Conservation (phyloP, 2,797 vertebrate species). For the Anguilla megastoma region DNA sequence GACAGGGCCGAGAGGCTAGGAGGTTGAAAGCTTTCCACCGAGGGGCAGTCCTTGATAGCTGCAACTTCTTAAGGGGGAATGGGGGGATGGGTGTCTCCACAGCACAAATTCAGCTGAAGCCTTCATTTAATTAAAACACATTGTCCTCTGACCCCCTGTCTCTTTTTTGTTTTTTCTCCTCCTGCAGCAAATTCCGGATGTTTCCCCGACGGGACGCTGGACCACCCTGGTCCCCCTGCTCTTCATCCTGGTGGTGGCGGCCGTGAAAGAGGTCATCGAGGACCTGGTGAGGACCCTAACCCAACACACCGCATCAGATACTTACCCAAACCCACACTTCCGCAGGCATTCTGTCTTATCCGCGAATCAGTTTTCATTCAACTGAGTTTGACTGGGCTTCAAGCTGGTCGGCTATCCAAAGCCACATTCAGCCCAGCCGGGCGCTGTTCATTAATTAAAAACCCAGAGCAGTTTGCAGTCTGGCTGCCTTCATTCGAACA, state of each 20-base stretch:
- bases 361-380: not conserved
- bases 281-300: constrained; percentile 81
- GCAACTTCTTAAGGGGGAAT: not conserved
- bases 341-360: not conserved
- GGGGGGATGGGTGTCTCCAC: not conserved
- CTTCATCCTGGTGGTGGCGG: constrained; percentile 95
- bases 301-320: not conserved
- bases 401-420: not conserved
- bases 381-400: not conserved
- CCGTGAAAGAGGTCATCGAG: constrained; percentile 97
- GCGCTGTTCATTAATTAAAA: not conserved
- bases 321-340: not conserved
- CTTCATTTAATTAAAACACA: not conserved
- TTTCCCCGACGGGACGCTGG: constrained; percentile 96
- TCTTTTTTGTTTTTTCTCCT: constrained; percentile 31
- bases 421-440: not conserved
- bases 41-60: too few relatives aligned
- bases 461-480: not conserved
- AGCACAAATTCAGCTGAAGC: not conserved
- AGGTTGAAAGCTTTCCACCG: not conserved
- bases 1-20: not conserved
- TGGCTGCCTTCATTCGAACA: not conserved
- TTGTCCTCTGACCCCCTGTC: too few relatives aligned
- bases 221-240: constrained; percentile 96
- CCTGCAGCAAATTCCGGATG: constrained; percentile 96